Percentiles rank a stretch among this genome's conserved stretches.
These are phyloP conservation scores for Vanacampus margaritifer DNA, from an alignment of 2,113 vertebrate genomes.

Conservation along the genomic window DNA sequence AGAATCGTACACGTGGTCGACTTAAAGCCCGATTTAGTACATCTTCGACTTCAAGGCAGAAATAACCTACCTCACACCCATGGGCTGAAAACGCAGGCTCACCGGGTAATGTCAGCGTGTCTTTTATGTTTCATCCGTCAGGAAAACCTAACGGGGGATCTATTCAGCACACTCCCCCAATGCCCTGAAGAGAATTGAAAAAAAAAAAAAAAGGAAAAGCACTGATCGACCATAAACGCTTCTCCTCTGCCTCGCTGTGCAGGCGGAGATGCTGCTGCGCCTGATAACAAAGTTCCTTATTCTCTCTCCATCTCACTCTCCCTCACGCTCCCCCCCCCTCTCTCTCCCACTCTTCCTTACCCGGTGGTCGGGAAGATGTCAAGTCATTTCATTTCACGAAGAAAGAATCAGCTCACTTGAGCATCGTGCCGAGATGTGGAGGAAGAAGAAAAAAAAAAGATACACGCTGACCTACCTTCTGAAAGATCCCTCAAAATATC, in stretches of 20 bases:
- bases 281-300: conserved; percentile 66
- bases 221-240: conserved; percentile 66
- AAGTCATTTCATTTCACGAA: conserved; percentile 67
- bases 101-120: conserved; percentile 20
- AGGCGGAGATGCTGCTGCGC: conserved; percentile 55
- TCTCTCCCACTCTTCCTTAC: conserved; percentile 11
- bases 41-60: not conserved
- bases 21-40: not conserved
- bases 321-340: conserved; percentile 25
- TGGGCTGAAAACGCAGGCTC: conserved; percentile 43
- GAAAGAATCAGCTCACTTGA: conserved; percentile 58
- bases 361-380: conserved; percentile 54
- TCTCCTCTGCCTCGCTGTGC: conserved; percentile 41
- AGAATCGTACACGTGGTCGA: not conserved
- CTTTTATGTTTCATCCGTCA: conserved; percentile 46
- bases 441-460: conserved; percentile 1
- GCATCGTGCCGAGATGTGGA: conserved; percentile 36
- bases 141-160: conserved; percentile 17
- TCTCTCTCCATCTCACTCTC: conserved; percentile 40
- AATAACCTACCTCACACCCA: conserved; percentile 60
- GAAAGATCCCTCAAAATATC: conserved; percentile 37
- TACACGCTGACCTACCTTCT: conserved; percentile 54
- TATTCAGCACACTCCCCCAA: conserved; percentile 19
- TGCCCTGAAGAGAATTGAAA: conserved; percentile 30
- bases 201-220: conserved; percentile 52